phyloP scores from a whole-genome alignment of 2,113 vertebrate genomes.

The Maccullochella peelii region DNA sequence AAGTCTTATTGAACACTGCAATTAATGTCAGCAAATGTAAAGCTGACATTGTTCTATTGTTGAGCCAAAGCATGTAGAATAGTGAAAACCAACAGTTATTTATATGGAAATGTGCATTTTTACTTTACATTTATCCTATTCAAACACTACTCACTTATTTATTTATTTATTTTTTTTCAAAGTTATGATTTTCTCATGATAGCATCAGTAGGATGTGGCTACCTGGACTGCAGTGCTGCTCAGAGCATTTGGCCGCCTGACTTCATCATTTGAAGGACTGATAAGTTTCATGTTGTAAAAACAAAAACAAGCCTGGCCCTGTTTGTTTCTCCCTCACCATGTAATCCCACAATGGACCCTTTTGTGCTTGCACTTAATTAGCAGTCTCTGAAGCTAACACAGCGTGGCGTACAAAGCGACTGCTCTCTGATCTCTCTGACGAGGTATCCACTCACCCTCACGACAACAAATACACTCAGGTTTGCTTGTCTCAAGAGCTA shows the following conservation, averaged over 20 bases:
- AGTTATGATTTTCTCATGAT: background rate
- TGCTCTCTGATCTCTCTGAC: slow-evolving; percentile 46
- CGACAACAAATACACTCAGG: slow-evolving; percentile 5
- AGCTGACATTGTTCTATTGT: background rate
- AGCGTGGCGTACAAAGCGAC: background rate
- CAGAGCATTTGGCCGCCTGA: background rate
- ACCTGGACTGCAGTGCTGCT: background rate
- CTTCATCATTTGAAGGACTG: slow-evolving; percentile 13
- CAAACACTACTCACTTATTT: background rate
- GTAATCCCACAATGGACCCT: slow-evolving; percentile 44
- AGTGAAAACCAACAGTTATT: background rate
- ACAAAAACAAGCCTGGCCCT: slow-evolving; percentile 11
- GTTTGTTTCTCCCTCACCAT: slow-evolving; percentile 22
- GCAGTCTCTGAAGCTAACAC: slow-evolving; percentile 58
- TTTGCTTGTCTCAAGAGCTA: slow-evolving; percentile 31
- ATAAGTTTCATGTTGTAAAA: slow-evolving; percentile 2
- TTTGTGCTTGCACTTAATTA: slow-evolving; percentile 67
- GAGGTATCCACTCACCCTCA: slow-evolving; percentile 39
- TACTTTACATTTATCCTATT: background rate
- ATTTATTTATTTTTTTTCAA: too few species aligned
- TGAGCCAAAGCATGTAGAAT: background rate
- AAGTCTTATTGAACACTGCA: background rate
- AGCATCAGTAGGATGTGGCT: background rate
- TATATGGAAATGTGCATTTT: slow-evolving; percentile 18
- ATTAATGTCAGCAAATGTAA: background rate